Conservation (phyloP, 2,888 invertebrate species). For the Schizotus pectinicornis region DNA sequence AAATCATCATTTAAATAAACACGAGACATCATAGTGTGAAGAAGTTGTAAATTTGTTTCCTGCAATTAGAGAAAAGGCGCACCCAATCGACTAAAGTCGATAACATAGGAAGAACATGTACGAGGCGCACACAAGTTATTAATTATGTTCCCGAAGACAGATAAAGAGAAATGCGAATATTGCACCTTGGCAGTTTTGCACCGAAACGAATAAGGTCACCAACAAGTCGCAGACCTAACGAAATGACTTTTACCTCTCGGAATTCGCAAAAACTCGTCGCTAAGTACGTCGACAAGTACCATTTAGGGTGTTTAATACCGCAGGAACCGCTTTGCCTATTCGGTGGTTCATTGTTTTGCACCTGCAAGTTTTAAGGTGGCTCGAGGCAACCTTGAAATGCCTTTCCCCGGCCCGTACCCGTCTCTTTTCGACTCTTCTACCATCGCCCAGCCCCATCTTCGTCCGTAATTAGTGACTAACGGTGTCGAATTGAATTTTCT, state of each 20-base stretch:
- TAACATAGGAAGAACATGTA: conserved; percentile 3
- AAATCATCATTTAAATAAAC: conserved; percentile 37
- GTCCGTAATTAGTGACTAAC: conserved; percentile 41
- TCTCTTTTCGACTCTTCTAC: conserved; percentile 17
- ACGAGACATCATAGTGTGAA: conserved; percentile 35
- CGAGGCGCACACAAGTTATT: conserved; percentile 11
- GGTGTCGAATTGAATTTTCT: conserved; percentile 45
- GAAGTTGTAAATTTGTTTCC: conserved; percentile 32
- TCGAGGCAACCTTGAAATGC: conserved; percentile 42
- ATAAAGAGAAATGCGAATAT: too few relatives aligned
- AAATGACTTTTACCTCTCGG: too few relatives aligned
- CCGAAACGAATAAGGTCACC: too few relatives aligned
- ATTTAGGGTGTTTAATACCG: conserved; percentile 1
- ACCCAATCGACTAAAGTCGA: conserved; percentile 15
- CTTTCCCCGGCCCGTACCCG: conserved; percentile 34
- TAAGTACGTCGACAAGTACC: too few relatives aligned
- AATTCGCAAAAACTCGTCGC: too few relatives aligned
- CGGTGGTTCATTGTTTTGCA: conserved; percentile 41
- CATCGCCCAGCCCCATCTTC: conserved; percentile 21
- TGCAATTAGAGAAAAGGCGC: conserved; percentile 30
- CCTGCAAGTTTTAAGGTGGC: conserved; percentile 43
- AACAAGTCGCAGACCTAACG: too few relatives aligned
- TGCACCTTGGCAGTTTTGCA: too few relatives aligned
- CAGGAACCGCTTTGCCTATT: conserved; percentile 28
- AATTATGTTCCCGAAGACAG: conserved; percentile 1